Base-by-base conservation (phyloP, 2,888 invertebrate species). In the Polyommatus iphigenia region DNA sequence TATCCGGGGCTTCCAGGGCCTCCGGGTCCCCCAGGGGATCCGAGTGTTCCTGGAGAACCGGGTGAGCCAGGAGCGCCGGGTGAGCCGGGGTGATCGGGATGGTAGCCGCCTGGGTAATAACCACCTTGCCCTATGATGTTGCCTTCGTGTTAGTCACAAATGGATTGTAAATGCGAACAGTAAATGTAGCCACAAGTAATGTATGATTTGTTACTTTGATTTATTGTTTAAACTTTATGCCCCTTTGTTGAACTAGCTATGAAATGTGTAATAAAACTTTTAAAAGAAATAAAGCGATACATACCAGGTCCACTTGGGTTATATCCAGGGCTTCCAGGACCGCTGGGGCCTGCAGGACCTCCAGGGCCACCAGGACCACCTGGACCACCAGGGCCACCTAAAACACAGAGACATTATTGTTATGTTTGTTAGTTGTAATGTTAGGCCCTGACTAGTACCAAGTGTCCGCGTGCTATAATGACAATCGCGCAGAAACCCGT, bases 281-380 rank as follows among this genome's bases (percentile, higher is more conserved):
- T n/a, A 13, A 24, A 24, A 62, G 24, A 24, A 13, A 13, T 24
- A 13, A 2, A 36, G 36, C 8, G 24, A 36, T n/a, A 71, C 32
- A 18, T 36, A 71, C 71, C 82, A 4, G 81, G 80, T 57, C 78
- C 62, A 10, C 81, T 78, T 50, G 80, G 81, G 0, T 78, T n/a
- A 41, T 76, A 77, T n/a, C 95, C 95, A 77, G 95, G 94, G 67
- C 86, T 24, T 73, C 73, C 73, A 24, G 46, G 46, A 46, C 46
- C 46, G 46, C 46, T 10, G 13, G 46, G 46, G 46, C 46, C 46
- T 3, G 46, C 81, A 5, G 81, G 78, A 10, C 73, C 81, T 24
- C 82, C 83, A n/a, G 82, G 82, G 54, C 80, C 83, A 1, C 85
- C 87, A 8, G 80, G 80, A 0, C 80, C 80, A 20, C 83, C 84